These are phyloP conservation scores for Tinea pellionella DNA, from an alignment of 2,888 invertebrate genomes.

Conservation along the genomic window DNA sequence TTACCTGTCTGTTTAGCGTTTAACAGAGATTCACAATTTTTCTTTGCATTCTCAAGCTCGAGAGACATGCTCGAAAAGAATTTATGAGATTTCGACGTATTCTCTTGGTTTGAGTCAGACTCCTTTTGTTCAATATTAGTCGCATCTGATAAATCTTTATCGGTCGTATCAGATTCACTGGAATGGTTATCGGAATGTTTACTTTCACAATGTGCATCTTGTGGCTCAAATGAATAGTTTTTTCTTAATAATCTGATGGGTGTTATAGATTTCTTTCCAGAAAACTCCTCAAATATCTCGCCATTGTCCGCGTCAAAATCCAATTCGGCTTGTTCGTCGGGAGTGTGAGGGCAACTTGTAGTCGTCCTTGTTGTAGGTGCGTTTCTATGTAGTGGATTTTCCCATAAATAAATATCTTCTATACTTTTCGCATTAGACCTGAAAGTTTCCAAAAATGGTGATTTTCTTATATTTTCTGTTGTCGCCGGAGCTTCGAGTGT, in stretches of 20 bases:
- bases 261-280: constrained; percentile 76
- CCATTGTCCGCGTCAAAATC: constrained; percentile 73
- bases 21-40: constrained; percentile 54
- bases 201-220: constrained; percentile 29
- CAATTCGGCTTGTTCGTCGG: constrained; percentile 78
- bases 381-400: constrained; percentile 78
- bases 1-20: constrained; percentile 51
- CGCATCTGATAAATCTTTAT: constrained; percentile 26
- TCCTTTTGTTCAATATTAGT: constrained; percentile 21
- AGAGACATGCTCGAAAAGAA: constrained; percentile 65
- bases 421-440: constrained; percentile 61
- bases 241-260: constrained; percentile 72
- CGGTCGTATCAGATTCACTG: constrained; percentile 57
- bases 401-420: constrained; percentile 82
- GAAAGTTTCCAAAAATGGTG: constrained; percentile 45
- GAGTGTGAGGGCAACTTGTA: constrained; percentile 70
- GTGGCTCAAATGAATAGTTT: constrained; percentile 46
- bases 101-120: constrained; percentile 27
- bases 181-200: constrained; percentile 40
- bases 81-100: constrained; percentile 54
- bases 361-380: constrained; percentile 50
- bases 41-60: constrained; percentile 58
- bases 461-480: constrained; percentile 38
- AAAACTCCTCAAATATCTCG: constrained; percentile 73
- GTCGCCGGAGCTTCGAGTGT: constrained; percentile 28